Evolutionary conservation across 2,888 invertebrate species (phyloP), one percentile per base, ranked within the genome.

Genomic region (Antitype chi): DNA sequence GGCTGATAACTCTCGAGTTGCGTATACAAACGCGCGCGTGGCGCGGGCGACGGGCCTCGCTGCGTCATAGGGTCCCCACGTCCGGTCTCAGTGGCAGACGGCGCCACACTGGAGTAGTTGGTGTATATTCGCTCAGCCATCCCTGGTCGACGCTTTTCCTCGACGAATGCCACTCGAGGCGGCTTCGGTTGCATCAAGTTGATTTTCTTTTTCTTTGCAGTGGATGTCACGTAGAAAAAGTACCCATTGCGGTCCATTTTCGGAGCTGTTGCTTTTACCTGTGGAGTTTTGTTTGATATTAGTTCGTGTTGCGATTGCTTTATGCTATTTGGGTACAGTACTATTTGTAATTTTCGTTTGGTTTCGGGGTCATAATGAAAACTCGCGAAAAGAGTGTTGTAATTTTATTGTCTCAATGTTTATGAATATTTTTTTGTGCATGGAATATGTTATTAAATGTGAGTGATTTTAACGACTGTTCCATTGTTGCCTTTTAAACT

Each of bases 171-270:
- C 81, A 95, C 93, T 88, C 95, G 92, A 82, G 97, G 97, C 81
- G 96, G 95, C 88, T 94, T 94, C 13, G 96, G 94, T 84, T 96
- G 96, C 97, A 97, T 97, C 84, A 97, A 90, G 89, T 94, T 96
- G 85, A 97, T 96, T 91, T 96, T 97, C 92, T 97, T 97, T 92
- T 97, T 97, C 91, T 97, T 97, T n/a, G 97, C 97, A 8, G 96
- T 96, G 3, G 96, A 94, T 15, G 96, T 89, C 59, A 95, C 95
- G 94, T 96, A 96, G 93, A 94, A 96, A 89, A 97, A 97, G 89
- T 96, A 97, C 63, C 97, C 97, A 89, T 95, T 96, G 78, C 94
- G 93, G 87, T 97, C 97, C 96, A 97, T 96, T 92, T 94, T 96
- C 38, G 97, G 97, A 0, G 94, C 96, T 8, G 94, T 94, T 76